Evolutionary conservation across 2,797 vertebrate species (phyloP), one percentile per base, ranked within the genome.

Genomic region (Acanthurus lineatus): DNA sequence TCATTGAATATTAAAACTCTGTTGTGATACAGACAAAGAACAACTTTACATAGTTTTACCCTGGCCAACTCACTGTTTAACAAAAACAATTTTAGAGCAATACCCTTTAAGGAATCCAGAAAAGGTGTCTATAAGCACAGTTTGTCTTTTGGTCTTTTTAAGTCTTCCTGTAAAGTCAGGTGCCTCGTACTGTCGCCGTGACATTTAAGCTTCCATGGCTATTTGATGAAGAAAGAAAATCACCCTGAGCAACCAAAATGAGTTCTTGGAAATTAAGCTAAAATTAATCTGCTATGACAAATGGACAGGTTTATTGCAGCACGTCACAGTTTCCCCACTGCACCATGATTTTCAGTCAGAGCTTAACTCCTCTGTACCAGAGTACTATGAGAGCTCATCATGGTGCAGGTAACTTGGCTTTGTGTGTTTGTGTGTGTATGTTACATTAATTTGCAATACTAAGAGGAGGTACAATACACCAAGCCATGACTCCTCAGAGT

Each of bases 211-310:
- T 28, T 63, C 53, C 25, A 6, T 53, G 28, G 60, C 44, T 68
- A 52, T 73, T 74, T 52, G n/a, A 65, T 22, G 28, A 35, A 25
- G 59, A 51, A 22, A 59, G 14, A 54, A 73, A 67, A 69, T 66
- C 44, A 49, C 53, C 45, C 52, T 20, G 20, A 67, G 63, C 60
- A 72, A 56, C 40, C 38, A 63, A 77, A 83, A 76, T 72, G 56
- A 76, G 69, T 67, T 86, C 28, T 52, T 49, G 19, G 9, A 19
- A 2, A 56, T 42, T 40, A 51, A 82, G 66, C 75, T 83, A 15
- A 72, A 65, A 71, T 86, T 40, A 76, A 85, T 83, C 74, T 61
- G 38, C 64, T 81, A 1, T 74, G 64, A 76, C 64, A 69, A 87
- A 73, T 56, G 14, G 59, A 73, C 72, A 63, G 52, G 69, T 86